A percentile compares a stretch with the other conserved stretches of the same genome.
phyloP scores from a whole-genome alignment of 2,113 vertebrate genomes.

The Pseudorectes ferrugineus region DNA sequence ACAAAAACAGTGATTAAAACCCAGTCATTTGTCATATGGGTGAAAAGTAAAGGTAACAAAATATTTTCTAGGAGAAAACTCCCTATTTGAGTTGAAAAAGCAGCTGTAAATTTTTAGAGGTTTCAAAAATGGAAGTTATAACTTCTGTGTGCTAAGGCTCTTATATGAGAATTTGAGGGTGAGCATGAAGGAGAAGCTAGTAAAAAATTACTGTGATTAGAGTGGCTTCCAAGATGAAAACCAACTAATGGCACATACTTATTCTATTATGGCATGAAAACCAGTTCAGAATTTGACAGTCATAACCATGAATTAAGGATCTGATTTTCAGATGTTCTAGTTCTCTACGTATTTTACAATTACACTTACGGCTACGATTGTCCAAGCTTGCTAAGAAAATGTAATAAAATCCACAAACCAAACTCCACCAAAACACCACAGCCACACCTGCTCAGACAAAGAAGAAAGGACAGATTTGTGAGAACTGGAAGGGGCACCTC shows the following conservation, averaged over 20 bases:
- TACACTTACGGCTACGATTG: background rate
- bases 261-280: background rate
- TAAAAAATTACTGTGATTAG: background rate
- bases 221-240: background rate
- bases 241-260: background rate
- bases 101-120: background rate
- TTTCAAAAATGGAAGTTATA: background rate
- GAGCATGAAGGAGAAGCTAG: background rate
- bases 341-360: background rate
- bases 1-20: conserved; percentile 43
- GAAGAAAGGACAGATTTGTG: background rate
- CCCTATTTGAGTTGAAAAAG: background rate
- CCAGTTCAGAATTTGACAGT: background rate
- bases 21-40: background rate
- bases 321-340: background rate
- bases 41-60: background rate
- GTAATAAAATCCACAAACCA: background rate
- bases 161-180: background rate
- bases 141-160: background rate
- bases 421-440: background rate
- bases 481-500: background rate
- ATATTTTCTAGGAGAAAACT: background rate
- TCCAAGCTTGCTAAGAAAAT: background rate
- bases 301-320: background rate
- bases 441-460: background rate